phyloP scores from a whole-genome alignment of 1,140 invertebrate species.

The Whitmania pigra region DNA sequence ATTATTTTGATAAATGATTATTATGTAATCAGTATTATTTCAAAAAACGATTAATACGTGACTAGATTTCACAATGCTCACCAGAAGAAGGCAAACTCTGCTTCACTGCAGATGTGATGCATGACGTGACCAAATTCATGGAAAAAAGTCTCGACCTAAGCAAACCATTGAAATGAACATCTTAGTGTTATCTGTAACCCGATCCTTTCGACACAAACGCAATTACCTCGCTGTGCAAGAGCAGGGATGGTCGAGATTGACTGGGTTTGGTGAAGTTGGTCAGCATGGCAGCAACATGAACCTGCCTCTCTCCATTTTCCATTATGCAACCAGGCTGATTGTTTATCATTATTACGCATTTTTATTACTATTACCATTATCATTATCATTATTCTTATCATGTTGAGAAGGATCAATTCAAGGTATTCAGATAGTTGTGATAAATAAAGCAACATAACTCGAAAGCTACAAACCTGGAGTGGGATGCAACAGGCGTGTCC shows the following conservation, averaged over 20 bases:
- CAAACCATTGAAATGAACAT: background rate
- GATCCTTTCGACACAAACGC: background rate
- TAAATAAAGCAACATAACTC: background rate
- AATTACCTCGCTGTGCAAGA: slow-evolving; percentile 47
- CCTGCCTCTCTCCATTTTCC: slow-evolving; percentile 37
- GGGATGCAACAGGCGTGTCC: slow-evolving; percentile 46
- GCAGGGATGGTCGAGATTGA: slow-evolving; percentile 44
- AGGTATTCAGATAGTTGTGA: too few species aligned
- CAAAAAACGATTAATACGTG: too few species aligned
- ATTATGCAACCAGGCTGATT: slow-evolving; percentile 44
- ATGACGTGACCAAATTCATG: slow-evolving; percentile 52
- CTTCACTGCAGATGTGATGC: slow-evolving; percentile 47
- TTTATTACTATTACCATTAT: too few species aligned
- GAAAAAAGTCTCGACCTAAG: slow-evolving; percentile 48
- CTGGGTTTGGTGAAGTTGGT: slow-evolving; percentile 49
- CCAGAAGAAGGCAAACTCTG: slow-evolving; percentile 43
- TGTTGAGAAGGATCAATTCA: slow-evolving; percentile 25
- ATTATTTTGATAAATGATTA: too few species aligned
- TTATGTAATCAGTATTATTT: too few species aligned
- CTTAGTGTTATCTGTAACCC: background rate
- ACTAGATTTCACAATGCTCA: slow-evolving; percentile 12
- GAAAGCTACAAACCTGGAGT: slow-evolving; percentile 35
- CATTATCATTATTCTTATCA: too few species aligned
- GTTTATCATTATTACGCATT: too few species aligned
- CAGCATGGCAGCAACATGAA: slow-evolving; percentile 47